Base-by-base conservation (phyloP, 2,888 invertebrate species). In the Baccha elongata region DNA sequence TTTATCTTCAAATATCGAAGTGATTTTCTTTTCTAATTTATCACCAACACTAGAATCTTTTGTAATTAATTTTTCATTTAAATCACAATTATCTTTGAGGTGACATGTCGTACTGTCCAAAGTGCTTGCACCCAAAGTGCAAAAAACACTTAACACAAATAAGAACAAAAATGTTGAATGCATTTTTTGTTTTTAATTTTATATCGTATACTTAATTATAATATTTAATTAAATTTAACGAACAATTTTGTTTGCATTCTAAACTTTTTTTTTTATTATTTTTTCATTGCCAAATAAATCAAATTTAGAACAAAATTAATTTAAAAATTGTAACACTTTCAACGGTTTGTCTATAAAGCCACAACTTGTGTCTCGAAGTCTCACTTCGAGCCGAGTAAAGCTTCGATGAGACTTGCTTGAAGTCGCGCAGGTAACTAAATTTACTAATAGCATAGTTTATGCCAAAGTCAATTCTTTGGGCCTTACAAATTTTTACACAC, bases 1-100 rank as follows among this genome's bases (percentile, higher is more conserved):
- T 84, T 89, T 89, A 84, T 90, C 89, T 86, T 89, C 90, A 62
- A 89, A 89, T 32, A 89, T 87, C 23, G 89, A 89, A 2, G 89
- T 86, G 32, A 89, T 89, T 79, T 90, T 88, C 50, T 86, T 87
- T 60, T 89, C 89, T 60, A 89, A 85, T 40, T 88, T 87, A 58
- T 87, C 88, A 29, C 71, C 84, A 2, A 86, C 58, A 58, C 78
- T 67, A 3, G 85, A 73, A 37, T 86, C 86, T 26, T 86, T 84
- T 0, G 85, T 29, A 32, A 90, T 74, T n/a, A 89, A 83, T 72
- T 89, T 87, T 1, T 89, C 88, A 52, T 88, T 86, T 71, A 89
- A 48, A 76, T 88, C 87, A 76, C 89, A 89, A 76, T 89, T 87
- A 73, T 90, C 89, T 86, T 90, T 89, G 7, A 89, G 86, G 13